Percentiles rank a stretch among this genome's conserved stretches.
phyloP scores from a whole-genome alignment of 2,797 vertebrate genomes.

The Poecilia velifera region DNA sequence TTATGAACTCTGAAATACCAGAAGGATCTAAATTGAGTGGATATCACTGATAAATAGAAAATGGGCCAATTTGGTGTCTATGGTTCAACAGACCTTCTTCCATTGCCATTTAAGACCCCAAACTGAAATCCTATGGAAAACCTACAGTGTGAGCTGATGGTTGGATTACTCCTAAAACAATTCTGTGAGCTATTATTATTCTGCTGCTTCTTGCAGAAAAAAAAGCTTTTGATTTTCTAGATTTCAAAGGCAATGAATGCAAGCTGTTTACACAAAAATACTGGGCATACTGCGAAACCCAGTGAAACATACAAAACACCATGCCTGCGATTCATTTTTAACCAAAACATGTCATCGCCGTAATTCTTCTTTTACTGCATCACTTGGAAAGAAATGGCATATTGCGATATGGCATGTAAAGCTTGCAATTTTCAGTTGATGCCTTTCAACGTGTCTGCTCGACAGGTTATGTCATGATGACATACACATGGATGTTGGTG shows the following conservation, averaged over 20 bases:
- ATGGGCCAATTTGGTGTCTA: not conserved
- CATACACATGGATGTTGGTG: slow-evolving; percentile 55
- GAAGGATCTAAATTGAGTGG: not conserved
- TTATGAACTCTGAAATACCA: not conserved
- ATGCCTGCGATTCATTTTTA: slow-evolving; percentile 24
- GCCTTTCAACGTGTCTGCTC: slow-evolving; percentile 37
- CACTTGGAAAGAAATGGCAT: slow-evolving; percentile 2
- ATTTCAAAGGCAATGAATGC: not conserved
- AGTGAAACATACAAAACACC: slow-evolving; percentile 22
- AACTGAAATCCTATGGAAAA: not conserved
- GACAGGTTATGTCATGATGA: slow-evolving; percentile 77
- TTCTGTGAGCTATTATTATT: not conserved
- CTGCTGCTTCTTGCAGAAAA: not conserved
- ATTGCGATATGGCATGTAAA: slow-evolving; percentile 22
- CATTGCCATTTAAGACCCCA: not conserved
- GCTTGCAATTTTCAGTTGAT: slow-evolving; percentile 39
- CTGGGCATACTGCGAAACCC: slow-evolving; percentile 36
- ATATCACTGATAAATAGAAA: not conserved
- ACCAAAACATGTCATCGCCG: slow-evolving; percentile 8
- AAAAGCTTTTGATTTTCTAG: not conserved
- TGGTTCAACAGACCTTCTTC: not conserved
- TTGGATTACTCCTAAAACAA: not conserved
- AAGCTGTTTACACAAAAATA: slow-evolving; percentile 14
- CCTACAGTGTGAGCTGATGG: not conserved
- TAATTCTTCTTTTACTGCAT: slow-evolving; percentile 7